A percentile compares a stretch with the other conserved stretches of the same genome.
phyloP scores from a whole-genome alignment of 2,113 vertebrate species.

The Gobiocypris rarus region DNA sequence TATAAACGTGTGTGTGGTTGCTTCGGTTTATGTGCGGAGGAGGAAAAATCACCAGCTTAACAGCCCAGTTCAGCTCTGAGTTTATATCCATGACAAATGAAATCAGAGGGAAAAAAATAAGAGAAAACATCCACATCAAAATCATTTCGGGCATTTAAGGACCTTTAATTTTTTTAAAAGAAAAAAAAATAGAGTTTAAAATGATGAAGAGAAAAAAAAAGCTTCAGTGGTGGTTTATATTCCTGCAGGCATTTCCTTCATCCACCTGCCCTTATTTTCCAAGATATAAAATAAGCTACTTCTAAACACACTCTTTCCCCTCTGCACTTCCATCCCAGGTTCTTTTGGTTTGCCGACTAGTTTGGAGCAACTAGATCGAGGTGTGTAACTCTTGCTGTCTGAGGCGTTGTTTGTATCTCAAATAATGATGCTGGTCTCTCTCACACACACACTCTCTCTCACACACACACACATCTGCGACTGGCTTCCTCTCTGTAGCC shows the following conservation, averaged over 20 bases:
- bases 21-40: background rate
- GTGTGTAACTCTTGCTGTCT: background rate
- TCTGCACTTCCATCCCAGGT: background rate
- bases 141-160: background rate
- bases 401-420: background rate
- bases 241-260: background rate
- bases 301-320: background rate
- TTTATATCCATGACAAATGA: slow-evolving; percentile 44
- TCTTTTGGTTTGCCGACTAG: slow-evolving; percentile 37
- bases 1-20: slow-evolving; percentile 39
- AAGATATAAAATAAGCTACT: slow-evolving; percentile 9
- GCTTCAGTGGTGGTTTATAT: slow-evolving; percentile 47
- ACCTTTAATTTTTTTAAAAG: slow-evolving; percentile 40
- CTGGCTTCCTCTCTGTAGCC: slow-evolving; percentile 11
- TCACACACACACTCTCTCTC: slow-evolving; percentile 21
- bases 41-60: background rate
- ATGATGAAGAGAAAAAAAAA: slow-evolving; percentile 1
- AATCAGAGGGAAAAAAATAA: slow-evolving; percentile 30
- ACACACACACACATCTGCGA: background rate
- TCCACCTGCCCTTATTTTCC: background rate
- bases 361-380: background rate
- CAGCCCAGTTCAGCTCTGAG: background rate
- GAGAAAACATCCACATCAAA: slow-evolving; percentile 38
- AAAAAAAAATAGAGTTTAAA: slow-evolving; percentile 56
- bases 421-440: slow-evolving; percentile 26